These are phyloP conservation scores for Criorhina ranunculi DNA, from an alignment of 2,888 invertebrate species.

Conservation along the genomic window DNA sequence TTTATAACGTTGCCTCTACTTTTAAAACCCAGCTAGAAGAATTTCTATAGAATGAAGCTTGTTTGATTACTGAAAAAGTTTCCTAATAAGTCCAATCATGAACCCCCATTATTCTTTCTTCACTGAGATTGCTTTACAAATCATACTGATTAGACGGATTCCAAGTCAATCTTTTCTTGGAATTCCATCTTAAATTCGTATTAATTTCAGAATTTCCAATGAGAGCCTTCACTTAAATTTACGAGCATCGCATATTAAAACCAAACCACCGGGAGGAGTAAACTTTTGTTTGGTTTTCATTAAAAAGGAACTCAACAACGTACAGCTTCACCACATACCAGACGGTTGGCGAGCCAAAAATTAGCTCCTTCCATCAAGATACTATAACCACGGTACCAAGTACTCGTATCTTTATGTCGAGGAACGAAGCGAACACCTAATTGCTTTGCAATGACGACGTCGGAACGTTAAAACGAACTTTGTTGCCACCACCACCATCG, in stretches of 20 bases:
- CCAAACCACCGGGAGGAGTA: background rate
- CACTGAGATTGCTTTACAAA: too few species aligned
- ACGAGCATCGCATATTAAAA: constrained; percentile 19
- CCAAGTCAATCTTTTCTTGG: background rate
- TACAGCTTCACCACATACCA: constrained; percentile 22
- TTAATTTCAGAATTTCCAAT: constrained; percentile 30
- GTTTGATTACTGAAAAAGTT: too few species aligned
- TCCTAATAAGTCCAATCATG: too few species aligned
- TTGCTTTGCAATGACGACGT: constrained; percentile 47
- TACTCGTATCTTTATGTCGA: constrained; percentile 4
- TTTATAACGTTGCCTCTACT: too few species aligned
- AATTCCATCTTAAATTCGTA: constrained; percentile 16
- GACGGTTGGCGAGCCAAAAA: constrained; percentile 18
- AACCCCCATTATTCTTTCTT: too few species aligned
- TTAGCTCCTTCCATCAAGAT: constrained; percentile 39
- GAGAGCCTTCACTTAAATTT: constrained; percentile 29
- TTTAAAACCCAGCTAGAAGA: too few species aligned
- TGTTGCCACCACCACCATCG: constrained; percentile 12
- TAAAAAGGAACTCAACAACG: constrained; percentile 19
- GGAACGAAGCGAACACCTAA: constrained; percentile 33
- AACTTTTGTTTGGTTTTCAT: constrained; percentile 5
- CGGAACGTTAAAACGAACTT: constrained; percentile 24
- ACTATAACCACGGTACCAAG: background rate
- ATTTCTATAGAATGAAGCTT: too few species aligned
- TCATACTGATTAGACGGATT: too few species aligned